Conservation (phyloP, 1,140 invertebrate species). For the Sycophaga agraensis region DNA sequence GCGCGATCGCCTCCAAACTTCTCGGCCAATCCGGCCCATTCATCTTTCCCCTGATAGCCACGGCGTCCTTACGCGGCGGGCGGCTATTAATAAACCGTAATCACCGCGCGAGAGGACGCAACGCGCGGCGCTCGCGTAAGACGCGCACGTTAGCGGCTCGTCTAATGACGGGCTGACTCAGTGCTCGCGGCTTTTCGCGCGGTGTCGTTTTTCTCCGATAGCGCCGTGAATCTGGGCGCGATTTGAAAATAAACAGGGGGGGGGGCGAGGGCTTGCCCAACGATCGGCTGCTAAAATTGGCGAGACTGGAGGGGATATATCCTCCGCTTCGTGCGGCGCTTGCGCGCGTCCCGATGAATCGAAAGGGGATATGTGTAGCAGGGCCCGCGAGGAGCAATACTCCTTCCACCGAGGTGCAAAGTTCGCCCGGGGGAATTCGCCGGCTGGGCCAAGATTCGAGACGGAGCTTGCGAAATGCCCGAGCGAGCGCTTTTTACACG, state of each 20-base stretch:
- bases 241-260: slow-evolving; percentile 25
- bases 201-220: too few relatives aligned
- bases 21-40: slow-evolving; percentile 1
- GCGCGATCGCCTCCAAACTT: background rate
- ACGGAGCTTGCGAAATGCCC: too few relatives aligned
- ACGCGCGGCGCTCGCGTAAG: too few relatives aligned
- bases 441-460: too few relatives aligned
- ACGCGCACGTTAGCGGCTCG: too few relatives aligned
- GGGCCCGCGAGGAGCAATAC: too few relatives aligned
- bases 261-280: slow-evolving; percentile 15
- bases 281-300: slow-evolving; percentile 28
- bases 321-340: background rate
- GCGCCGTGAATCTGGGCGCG: too few relatives aligned
- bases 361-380: slow-evolving; percentile 16
- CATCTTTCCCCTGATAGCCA: background rate
- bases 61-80: background rate
- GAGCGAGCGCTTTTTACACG: too few relatives aligned
- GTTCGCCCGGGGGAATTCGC: too few relatives aligned
- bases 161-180: too few relatives aligned
- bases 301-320: slow-evolving; percentile 1
- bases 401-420: too few relatives aligned
- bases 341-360: slow-evolving; percentile 7
- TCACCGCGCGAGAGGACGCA: background rate
- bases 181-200: too few relatives aligned
- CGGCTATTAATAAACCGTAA: slow-evolving; percentile 5